Conservation (phyloP, 2,797 vertebrate genomes). For the Rhinella marina region DNA sequence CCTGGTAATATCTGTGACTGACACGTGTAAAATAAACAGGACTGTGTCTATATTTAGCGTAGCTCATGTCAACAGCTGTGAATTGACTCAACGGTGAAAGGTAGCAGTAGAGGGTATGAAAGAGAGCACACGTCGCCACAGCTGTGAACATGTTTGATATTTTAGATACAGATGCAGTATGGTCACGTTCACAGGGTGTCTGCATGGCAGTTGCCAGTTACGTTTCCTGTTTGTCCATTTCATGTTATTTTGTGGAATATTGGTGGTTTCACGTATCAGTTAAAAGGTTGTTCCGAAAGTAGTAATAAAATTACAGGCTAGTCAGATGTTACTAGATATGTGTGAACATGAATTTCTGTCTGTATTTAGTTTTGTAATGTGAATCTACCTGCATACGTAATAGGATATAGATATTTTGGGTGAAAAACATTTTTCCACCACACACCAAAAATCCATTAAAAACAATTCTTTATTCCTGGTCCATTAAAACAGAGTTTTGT, state of each 20-base stretch:
- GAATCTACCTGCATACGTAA: background rate
- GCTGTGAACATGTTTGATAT: background rate
- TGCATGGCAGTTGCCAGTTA: background rate
- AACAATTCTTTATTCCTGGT: too few relatives aligned
- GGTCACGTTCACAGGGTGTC: background rate
- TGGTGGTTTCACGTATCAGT: too few relatives aligned
- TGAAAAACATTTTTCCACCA: background rate
- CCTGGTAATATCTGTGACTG: background rate
- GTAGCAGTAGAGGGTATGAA: background rate
- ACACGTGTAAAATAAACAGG: conserved; percentile 10
- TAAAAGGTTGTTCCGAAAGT: background rate
- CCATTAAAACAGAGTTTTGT: too few relatives aligned
- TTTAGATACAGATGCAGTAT: background rate
- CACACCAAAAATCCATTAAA: too few relatives aligned
- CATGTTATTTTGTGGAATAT: background rate
- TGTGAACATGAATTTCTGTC: background rate
- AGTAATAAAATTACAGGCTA: too few relatives aligned
- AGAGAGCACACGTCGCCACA: background rate
- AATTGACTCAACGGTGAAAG: background rate
- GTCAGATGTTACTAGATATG: background rate
- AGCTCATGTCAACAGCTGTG: background rate
- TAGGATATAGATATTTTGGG: background rate
- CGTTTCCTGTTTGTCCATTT: background rate
- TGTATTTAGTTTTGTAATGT: background rate
- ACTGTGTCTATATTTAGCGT: conserved; percentile 12